These are phyloP conservation scores for Hyposmocoma kahamanoa DNA, from an alignment of 1,140 invertebrate species.

Conservation along the genomic window DNA sequence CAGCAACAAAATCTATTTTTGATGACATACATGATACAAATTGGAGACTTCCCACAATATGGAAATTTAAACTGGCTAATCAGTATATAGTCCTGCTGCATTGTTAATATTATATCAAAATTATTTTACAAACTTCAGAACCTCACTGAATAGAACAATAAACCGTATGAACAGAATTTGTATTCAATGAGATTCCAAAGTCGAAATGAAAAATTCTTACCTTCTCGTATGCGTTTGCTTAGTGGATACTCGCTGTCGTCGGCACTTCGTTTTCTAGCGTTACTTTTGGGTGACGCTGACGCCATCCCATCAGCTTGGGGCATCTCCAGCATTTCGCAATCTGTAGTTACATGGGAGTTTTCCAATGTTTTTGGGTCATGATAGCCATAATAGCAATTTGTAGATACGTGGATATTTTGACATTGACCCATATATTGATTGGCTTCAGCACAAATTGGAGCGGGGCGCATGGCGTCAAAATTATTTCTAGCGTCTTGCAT, in stretches of 20 bases:
- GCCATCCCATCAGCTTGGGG: not conserved
- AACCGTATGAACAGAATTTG: too few relatives aligned
- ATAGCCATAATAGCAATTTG: constrained; percentile 62
- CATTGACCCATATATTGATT: constrained; percentile 54
- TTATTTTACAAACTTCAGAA: too few relatives aligned
- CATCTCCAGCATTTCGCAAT: constrained; percentile 57
- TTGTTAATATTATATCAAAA: too few relatives aligned
- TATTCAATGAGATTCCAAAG: constrained; percentile 38
- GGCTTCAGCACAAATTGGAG: constrained; percentile 48
- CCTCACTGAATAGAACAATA: too few relatives aligned
- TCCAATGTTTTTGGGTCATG: constrained; percentile 37
- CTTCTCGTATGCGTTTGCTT: constrained; percentile 57
- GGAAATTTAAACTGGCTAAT: too few relatives aligned
- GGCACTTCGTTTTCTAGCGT: constrained; percentile 52
- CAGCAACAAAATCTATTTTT: too few relatives aligned
- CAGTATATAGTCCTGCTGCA: too few relatives aligned
- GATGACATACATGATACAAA: too few relatives aligned
- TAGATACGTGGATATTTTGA: constrained; percentile 58
- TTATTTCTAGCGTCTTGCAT: constrained; percentile 64
- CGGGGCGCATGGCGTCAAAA: constrained; percentile 56
- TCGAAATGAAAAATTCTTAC: constrained; percentile 39
- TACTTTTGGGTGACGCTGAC: constrained; percentile 18
- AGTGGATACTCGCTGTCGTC: constrained; percentile 37
- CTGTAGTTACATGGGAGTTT: constrained; percentile 26
- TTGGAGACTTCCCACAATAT: too few relatives aligned